Percentiles rank a stretch among this genome's conserved stretches.
Conservation (phyloP, 2,797 vertebrate genomes). For the Cyprinella venusta region DNA sequence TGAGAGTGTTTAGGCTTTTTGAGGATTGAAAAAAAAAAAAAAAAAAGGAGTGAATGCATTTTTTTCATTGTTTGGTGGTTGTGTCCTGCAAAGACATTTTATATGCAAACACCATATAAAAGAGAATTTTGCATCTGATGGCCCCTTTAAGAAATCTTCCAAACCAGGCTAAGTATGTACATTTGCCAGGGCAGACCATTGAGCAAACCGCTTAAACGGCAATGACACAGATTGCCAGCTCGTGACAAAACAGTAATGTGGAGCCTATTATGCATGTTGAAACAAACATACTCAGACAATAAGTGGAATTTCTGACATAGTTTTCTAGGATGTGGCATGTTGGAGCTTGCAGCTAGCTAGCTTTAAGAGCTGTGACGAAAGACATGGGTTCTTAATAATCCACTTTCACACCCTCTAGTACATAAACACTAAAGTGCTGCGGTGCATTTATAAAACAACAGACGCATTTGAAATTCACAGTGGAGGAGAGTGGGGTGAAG, state of each 20-base stretch:
- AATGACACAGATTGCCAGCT: neutral
- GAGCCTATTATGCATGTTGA: neutral
- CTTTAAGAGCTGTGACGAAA: slow-evolving; percentile 69
- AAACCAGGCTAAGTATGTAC: neutral
- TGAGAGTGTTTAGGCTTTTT: too few species aligned
- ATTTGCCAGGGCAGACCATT: neutral
- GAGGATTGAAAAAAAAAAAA: too few species aligned
- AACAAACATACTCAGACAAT: slow-evolving; percentile 14
- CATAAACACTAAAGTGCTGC: neutral
- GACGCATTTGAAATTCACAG: neutral
- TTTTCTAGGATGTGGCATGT: slow-evolving; percentile 65
- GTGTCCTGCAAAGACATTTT: too few species aligned
- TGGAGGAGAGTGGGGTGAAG: neutral
- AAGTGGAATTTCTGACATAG: slow-evolving; percentile 71
- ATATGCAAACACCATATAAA: too few species aligned
- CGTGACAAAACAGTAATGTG: neutral
- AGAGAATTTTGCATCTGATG: too few species aligned
- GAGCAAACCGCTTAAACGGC: neutral
- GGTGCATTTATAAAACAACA: neutral
- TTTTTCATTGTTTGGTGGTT: too few species aligned
- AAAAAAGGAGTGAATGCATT: too few species aligned
- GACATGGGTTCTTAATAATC: slow-evolving; percentile 40
- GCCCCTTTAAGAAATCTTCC: neutral
- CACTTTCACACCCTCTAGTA: neutral
- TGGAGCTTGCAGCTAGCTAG: slow-evolving; percentile 66